A percentile compares a stretch with the other conserved stretches of the same genome.
phyloP scores from a whole-genome alignment of 2,797 vertebrate species.

The Pteropus rufus region DNA sequence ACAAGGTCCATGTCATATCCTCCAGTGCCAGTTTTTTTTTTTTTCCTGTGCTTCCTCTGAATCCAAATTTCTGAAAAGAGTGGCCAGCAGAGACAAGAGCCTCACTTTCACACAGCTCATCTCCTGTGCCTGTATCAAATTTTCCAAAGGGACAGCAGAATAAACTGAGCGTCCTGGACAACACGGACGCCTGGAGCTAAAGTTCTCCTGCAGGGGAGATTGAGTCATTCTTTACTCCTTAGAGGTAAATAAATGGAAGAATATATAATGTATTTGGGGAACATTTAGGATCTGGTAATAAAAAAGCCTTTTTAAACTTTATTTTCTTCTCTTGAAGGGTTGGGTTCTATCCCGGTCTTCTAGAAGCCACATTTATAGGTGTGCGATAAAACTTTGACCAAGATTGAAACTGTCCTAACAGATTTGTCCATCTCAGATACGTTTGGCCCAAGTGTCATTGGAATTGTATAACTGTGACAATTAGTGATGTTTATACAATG shows the following conservation, averaged over 20 bases:
- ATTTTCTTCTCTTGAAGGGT: background rate
- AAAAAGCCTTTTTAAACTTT: background rate
- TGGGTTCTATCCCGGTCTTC: background rate
- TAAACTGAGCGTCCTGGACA: background rate
- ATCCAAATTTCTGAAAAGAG: background rate
- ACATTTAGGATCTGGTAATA: background rate
- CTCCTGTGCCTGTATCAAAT: background rate
- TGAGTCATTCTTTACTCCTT: background rate
- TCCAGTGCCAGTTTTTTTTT: background rate
- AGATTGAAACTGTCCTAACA: background rate
- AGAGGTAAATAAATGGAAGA: background rate
- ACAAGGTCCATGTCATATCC: accelerated
- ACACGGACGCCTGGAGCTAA: background rate
- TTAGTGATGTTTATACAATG: background rate
- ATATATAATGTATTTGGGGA: background rate
- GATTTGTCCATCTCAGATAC: background rate
- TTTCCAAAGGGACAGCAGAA: background rate
- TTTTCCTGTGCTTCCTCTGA: background rate
- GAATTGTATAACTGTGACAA: background rate
- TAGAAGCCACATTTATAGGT: background rate
- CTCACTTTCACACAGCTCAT: no score
- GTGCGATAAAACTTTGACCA: background rate
- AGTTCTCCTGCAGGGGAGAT: background rate
- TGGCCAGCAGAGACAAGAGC: background rate
- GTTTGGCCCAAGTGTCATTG: background rate